Evolutionary conservation across 2,888 invertebrate species (phyloP), one percentile per base, ranked within the genome.

Genomic region (Calameuta filiformis): DNA sequence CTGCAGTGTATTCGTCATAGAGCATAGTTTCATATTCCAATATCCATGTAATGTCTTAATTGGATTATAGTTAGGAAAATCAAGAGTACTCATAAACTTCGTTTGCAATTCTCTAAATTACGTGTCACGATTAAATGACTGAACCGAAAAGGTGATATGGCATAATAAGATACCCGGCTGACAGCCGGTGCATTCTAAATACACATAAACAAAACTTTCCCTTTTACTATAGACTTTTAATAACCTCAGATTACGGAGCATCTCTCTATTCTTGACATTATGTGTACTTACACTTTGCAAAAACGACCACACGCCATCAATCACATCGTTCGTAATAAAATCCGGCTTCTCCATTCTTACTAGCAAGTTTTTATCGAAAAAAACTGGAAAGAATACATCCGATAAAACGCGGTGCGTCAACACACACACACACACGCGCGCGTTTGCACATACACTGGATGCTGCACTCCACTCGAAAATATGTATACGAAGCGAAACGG

Each of bases 291-390:
- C 97, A 91, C 95, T 96, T 89, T 95, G 93, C 77, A 97, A 92
- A 92, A 96, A 96, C n/a, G 95, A 94, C 92, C 96, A 94, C 89
- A 96, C 94, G 87, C 96, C 96, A 80, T 95, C 95, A 87, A 96
- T 95, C 92, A 96, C 95, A 90, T 95, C 95, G 33, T 94, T 94
- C 92, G 95, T 94, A 77, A 95, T 93, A 89, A 95, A 94, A 86
- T 93, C 92, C 37, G 94, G 94, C 90, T 95, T 94, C 92, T 94
- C 89, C 92, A 92, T 92, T 80, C 79, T 82, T 81, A 83, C 75
- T 73, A 77, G 73, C 75, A 74, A 30, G 74, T 35, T 31, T 35
- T 34, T 74, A 23, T 23, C 35, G n/a, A 12, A 35, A 74, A 74
- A 74, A 74, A 30, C 23, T 12, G n/a, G 35, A 74, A 74, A 35